A percentile compares a stretch with the other conserved stretches of the same genome.
These are phyloP conservation scores for Melolontha melolontha DNA, from an alignment of 2,888 invertebrate species.

Conservation along the genomic window DNA sequence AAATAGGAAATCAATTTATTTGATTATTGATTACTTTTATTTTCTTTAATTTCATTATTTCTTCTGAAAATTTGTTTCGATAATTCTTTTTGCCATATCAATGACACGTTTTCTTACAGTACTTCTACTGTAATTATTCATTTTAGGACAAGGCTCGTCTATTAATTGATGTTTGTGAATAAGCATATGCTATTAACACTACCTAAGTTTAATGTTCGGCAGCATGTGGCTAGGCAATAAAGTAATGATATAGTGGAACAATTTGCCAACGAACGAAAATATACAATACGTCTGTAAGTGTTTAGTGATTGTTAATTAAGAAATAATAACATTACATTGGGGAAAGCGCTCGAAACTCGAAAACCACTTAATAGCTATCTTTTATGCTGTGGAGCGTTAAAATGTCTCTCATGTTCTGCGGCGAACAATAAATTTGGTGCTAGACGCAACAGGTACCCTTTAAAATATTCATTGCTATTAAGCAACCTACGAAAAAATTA, in stretches of 20 bases:
- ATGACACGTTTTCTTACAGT: no score
- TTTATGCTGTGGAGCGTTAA: background rate
- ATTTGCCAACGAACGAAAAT: slow-evolving; percentile 1
- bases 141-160: no score
- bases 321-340: slow-evolving; percentile 8
- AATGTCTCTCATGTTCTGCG: slow-evolving; percentile 6
- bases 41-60: no score
- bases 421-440: slow-evolving; percentile 1
- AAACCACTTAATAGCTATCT: slow-evolving; percentile 8
- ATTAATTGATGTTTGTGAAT: no score
- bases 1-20: no score
- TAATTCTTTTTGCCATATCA: no score
- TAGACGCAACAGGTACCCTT: slow-evolving; percentile 44
- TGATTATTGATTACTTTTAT: no score
- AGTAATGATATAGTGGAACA: background rate
- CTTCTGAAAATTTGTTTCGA: no score
- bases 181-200: no score
- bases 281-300: slow-evolving; percentile 10
- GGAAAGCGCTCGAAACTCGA: background rate
- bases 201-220: no score
- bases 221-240: background rate
- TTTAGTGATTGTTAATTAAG: slow-evolving; percentile 14
- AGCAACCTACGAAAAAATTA: background rate
- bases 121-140: no score
- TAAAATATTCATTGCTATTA: slow-evolving; percentile 45